phyloP scores from a whole-genome alignment of 2,797 vertebrate genomes.

The Menidia menidia region DNA sequence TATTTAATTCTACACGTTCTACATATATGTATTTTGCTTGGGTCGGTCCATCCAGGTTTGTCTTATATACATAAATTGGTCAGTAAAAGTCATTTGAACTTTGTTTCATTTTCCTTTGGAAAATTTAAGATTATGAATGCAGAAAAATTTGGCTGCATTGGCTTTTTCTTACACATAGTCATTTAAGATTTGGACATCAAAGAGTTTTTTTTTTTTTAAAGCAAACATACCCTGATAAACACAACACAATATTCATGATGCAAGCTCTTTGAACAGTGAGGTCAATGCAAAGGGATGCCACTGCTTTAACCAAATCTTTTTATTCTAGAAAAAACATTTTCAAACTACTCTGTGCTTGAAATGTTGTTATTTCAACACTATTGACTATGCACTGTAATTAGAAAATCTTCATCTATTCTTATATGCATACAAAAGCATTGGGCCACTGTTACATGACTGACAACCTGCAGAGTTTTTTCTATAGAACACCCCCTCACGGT shows the following conservation, averaged over 20 bases:
- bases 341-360: neutral
- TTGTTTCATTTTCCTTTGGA: conserved; percentile 45
- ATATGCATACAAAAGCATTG: neutral
- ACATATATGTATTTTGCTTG: too few species aligned
- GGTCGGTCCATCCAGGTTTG: too few species aligned
- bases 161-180: too few species aligned
- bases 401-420: neutral
- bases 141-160: too few species aligned
- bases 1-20: too few species aligned
- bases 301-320: neutral
- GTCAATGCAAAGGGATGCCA: too few species aligned
- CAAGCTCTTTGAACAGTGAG: conserved; percentile 1
- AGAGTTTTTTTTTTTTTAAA: too few species aligned
- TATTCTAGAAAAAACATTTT: neutral
- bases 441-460: conserved; percentile 9
- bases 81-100: too few species aligned
- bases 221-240: conserved; percentile 14
- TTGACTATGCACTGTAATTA: neutral
- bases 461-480: conserved; percentile 32
- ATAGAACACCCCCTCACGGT: conserved; percentile 11
- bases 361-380: neutral
- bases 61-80: too few species aligned
- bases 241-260: conserved; percentile 5
- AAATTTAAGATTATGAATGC: conserved; percentile 15
- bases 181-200: too few species aligned